Base-by-base conservation (phyloP, 2,113 vertebrate species). In the Phodopus roborovskii region DNA sequence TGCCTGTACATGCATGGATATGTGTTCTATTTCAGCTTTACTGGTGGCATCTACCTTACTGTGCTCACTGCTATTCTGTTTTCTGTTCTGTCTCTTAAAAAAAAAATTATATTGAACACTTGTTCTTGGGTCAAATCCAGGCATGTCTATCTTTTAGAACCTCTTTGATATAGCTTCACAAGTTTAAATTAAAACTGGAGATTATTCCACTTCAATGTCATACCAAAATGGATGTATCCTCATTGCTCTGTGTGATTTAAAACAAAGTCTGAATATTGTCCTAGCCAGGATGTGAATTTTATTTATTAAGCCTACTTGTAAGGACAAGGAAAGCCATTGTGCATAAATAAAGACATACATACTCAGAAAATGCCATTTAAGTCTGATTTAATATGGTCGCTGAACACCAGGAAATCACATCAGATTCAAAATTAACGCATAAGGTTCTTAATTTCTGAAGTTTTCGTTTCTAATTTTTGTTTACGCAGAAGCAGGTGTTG, bases 261-360 rank as follows among this genome's bases (percentile, higher is more conserved):
- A 94, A 90, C 36, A 60, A 33, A 60, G n/a, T 88, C 92, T 75
- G 42, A 42, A 36, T 70, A 10, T 3, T 33, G 64, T 94, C 94
- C 75, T 70, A 71, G 15, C 4, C 10, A 82, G 24, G 92, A 24
- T 60, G 16, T 33, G 30, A n/a, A 8, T 87, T 96, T 97, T 96
- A 97, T 91, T 96, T 95, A 94, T 94, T 88, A 97, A 95, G n/a
- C 19, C 19, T 90, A 9, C 30, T 85, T 92, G 5, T 81, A 96
- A 96, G 75, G 86, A 83, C 58, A 92, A 90, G 64, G 53, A 78
- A 94, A 95, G 50, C 74, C 48, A 86, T 88, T 73, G 36, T 75
- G 36, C 20, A 78, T 70, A 94, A 45, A 17, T 71, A 50, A 90
- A 96, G 95, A 81, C 45, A 56, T 74, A n/a, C 50, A 11, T 93